phyloP scores from a whole-genome alignment of 2,797 vertebrate species.

The Babyrousa celebensis region DNA sequence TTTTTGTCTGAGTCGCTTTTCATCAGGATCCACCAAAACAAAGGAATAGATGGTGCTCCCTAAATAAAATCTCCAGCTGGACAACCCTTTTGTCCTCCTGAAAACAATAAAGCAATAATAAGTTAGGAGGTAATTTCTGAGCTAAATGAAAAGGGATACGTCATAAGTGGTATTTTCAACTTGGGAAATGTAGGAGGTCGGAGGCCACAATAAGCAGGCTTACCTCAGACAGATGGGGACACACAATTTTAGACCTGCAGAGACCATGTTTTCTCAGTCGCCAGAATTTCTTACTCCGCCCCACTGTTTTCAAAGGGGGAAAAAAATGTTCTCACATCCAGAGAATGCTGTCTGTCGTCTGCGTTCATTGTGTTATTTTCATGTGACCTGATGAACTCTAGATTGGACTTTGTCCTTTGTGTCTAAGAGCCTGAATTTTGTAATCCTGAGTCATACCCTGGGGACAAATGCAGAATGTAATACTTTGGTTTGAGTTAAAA shows the following conservation, averaged over 20 bases:
- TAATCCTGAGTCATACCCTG: conserved; percentile 58
- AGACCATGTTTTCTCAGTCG: conserved; percentile 19
- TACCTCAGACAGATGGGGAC: neutral
- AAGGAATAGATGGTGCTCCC: neutral
- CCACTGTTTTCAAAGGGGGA: conserved; percentile 44
- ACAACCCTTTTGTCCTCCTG: neutral
- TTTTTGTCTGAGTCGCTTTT: neutral
- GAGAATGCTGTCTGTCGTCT: neutral
- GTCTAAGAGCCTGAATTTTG: conserved; percentile 33
- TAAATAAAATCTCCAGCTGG: conserved; percentile 7
- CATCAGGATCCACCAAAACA: neutral
- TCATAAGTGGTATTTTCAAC: conserved; percentile 18
- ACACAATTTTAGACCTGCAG: conserved; percentile 5
- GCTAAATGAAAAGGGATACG: neutral
- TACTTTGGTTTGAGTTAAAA: conserved; percentile 79
- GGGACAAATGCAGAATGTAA: conserved; percentile 79
- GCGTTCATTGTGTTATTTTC: conserved; percentile 75
- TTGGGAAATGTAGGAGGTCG: neutral
- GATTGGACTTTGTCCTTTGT: conserved; percentile 35
- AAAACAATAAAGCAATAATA: conserved; percentile 4
- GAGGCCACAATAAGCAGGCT: neutral
- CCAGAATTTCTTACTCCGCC: conserved; percentile 58
- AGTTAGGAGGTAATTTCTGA: neutral
- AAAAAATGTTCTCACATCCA: neutral
- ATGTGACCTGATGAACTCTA: conserved; percentile 71